Evolutionary conservation across 2,888 invertebrate genomes (phyloP), one percentile per base, ranked within the genome.

Genomic region (Venusia cambrica): DNA sequence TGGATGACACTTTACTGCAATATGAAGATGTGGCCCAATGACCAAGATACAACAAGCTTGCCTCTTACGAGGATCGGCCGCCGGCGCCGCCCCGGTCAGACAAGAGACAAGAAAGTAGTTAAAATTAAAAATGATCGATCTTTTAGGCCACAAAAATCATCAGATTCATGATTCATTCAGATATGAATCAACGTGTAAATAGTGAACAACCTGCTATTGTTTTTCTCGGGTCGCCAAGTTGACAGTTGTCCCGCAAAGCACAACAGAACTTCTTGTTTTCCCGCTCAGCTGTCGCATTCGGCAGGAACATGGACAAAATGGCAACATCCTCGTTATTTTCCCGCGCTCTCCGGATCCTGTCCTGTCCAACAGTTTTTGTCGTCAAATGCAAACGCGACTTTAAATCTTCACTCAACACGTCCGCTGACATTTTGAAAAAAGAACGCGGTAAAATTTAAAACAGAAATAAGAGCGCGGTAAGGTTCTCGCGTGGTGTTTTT

Each of bases 251-350:
- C 44, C 92, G 92, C 57, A 94, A 80, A 49, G 91, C 89, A 83
- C 96, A 96, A 72, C 91, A 89, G 76, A 96, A 96, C 61, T 92
- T 90, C 67, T 92, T 93, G 63, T 92, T 92, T 60, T 91, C 91
- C 57, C 80, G 66, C 38, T 90, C 90, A 59, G 89, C 89, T 25
- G 89, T 89, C 16, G 90, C 89, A 56, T 89, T 89, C 22, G 95
- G 92, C 42, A 95, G 87, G 64, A 96, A 93, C 92, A 95, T 94
- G 49, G 95, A 94, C 57, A 96, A 85, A 57, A 96, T 92, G 31
- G 96, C 96, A 42, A 96, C 92, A 83, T 96, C 96, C 81, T 96
- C 95, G 76, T 95, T 94, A 68, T 92, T 92, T 59, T 94, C 94
- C 79, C 92, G 90, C 44, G 95, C 94, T 66, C 91, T 89, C 54